A percentile compares a stretch with the other conserved stretches of the same genome.
Evolutionary conservation across 2,888 invertebrate species (phyloP).

Genomic region (Cephus rjabovi): DNA sequence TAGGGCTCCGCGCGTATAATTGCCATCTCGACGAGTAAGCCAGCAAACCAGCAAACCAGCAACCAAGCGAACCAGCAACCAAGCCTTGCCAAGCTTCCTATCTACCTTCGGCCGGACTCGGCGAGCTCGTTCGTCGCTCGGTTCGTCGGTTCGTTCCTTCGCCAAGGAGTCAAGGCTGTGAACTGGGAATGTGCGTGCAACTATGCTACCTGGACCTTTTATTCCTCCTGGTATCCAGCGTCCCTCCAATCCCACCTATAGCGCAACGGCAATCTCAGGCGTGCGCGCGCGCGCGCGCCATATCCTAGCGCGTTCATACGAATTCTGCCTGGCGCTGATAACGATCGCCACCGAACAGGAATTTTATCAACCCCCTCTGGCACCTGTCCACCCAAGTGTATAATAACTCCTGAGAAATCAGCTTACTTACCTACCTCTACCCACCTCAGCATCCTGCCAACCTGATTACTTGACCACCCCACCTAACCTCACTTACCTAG

Average conservation of each 20-base stretch:
- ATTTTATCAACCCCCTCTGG: conserved; percentile 48
- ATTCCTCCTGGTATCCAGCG: conserved; percentile 48
- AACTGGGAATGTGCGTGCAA: conserved; percentile 64
- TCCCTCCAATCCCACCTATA: conserved; percentile 12
- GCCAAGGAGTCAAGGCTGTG: conserved; percentile 58
- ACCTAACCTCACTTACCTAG: conserved; percentile 28
- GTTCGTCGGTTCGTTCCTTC: conserved; percentile 23
- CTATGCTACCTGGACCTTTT: conserved; percentile 55
- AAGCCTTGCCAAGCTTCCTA: conserved; percentile 22
- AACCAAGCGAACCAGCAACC: conserved; percentile 11
- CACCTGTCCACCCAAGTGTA: conserved; percentile 60
- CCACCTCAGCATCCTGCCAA: conserved; percentile 30
- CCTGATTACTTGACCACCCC: conserved; percentile 54
- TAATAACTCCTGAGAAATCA: conserved; percentile 49
- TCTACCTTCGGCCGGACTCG: conserved; percentile 16
- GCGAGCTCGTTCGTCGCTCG: conserved; percentile 15
- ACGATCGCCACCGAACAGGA: conserved; percentile 46
- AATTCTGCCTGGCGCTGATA: conserved; percentile 44
- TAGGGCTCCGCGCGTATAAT: conserved; percentile 61
- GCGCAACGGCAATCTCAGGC: neutral
- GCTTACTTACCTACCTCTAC: neutral
- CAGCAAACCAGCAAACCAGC: conserved; percentile 28
- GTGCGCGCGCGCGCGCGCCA: conserved; percentile 32
- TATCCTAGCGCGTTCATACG: conserved; percentile 47
- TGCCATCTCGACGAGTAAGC: conserved; percentile 45